Evolutionary conservation across 2,113 vertebrate species (phyloP), one percentile per base, ranked within the genome.

Genomic region (Natator depressus): DNA sequence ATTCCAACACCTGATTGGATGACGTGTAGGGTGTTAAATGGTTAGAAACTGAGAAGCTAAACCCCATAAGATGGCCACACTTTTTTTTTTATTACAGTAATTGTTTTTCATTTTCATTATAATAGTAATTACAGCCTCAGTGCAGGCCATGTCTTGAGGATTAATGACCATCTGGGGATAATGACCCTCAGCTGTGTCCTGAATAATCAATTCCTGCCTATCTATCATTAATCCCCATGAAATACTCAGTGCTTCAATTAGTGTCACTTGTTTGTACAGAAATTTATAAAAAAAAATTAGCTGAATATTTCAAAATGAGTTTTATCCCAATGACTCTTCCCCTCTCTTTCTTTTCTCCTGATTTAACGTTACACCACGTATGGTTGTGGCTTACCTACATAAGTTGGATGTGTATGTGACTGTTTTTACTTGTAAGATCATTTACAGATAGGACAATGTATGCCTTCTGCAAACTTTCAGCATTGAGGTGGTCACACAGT

Each of bases 121-220:
- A 91, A 85, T 82, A 94, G 90, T 92, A 97, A 91, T 95, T 97
- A 91, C 95, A 97, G 69, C 93, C 87, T 95, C 93, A 85, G 82
- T 87, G 88, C 82, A 91, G 88, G 91, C 88, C 75, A 91, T 97
- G 94, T 96, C 95, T 92, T 95, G 88, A 90, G 79, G 86, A 92
- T 88, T 97, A 94, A 96, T 97, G 92, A 93, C 14, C 95, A 89
- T 82, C 84, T 97, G 85, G 84, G 89, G 89, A 97, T 97, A 98
- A 92, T 95, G 95, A 96, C 85, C 62, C 84, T 95, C 93, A 76
- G 82, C 82, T 97, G 85, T 98, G 84, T 92, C 87, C 86, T 69
- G 93, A 87, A 47, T 89, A 94, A 96, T 92, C 92, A 90, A n/a
- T 90, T 91, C 42, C 85, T 97, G 92, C 82, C 78, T 87, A 82